Percentiles rank a stretch among this genome's conserved stretches.
Conservation (phyloP, 2,888 invertebrate genomes). For the Andrena minutula region DNA sequence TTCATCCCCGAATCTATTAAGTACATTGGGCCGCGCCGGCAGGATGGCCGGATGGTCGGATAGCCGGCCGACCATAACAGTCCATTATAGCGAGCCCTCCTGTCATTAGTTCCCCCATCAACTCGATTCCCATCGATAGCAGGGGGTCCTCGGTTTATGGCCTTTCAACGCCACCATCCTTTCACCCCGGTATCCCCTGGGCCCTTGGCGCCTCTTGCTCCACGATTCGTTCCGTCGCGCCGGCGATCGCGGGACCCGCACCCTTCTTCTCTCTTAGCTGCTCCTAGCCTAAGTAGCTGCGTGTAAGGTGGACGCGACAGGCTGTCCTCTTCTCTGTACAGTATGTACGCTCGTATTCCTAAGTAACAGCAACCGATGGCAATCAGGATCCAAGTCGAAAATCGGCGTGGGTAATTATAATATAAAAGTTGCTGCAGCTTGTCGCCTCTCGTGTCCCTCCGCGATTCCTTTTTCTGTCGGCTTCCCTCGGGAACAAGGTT, state of each 20-base stretch:
- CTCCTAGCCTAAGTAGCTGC: too few species aligned
- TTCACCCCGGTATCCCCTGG: background rate
- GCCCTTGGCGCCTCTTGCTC: background rate
- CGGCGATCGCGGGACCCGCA: background rate
- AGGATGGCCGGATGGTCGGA: slow-evolving; percentile 7
- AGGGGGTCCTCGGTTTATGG: slow-evolving; percentile 64
- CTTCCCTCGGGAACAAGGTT: slow-evolving; percentile 76
- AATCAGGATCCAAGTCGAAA: slow-evolving; percentile 62
- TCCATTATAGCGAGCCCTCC: slow-evolving; percentile 72
- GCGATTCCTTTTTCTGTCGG: slow-evolving; percentile 74
- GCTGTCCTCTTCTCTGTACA: background rate
- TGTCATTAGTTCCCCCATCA: slow-evolving; percentile 74
- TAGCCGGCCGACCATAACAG: slow-evolving; percentile 72
- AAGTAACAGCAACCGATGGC: slow-evolving; percentile 34
- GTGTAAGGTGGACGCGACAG: background rate
- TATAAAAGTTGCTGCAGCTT: slow-evolving; percentile 80
- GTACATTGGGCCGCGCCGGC: slow-evolving; percentile 44
- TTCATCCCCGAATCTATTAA: slow-evolving; percentile 77
- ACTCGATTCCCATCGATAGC: slow-evolving; percentile 61
- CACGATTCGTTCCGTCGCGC: background rate
- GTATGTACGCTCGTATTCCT: background rate
- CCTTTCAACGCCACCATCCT: slow-evolving; percentile 54
- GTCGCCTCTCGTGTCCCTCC: slow-evolving; percentile 74
- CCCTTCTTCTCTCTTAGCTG: too few species aligned
- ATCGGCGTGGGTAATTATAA: slow-evolving; percentile 80